Base-by-base conservation (phyloP, 2,113 vertebrate species). In the Gorsachius goisagi region DNA sequence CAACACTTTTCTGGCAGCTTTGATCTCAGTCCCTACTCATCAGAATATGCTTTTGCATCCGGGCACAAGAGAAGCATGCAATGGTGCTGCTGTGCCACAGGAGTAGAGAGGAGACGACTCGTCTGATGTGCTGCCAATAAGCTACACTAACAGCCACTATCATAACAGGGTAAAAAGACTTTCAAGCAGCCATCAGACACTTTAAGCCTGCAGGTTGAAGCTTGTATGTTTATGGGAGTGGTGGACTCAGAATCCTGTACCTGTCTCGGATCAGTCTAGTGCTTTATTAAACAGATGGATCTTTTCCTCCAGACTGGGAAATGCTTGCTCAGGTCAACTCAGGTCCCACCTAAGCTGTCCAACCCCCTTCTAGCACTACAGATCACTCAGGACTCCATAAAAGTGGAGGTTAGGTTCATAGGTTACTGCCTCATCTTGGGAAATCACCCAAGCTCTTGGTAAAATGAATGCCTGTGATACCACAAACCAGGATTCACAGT, bases 51-150 rank as follows among this genome's bases (percentile, higher is more conserved):
- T 9, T 63, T 23, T 63, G 67, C 80, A 89, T 79, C 45, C 56
- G 84, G 93, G 77, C 87, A 64, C 76, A 33, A 39, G 47, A 55
- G 68, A 47, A 12, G 68, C 66, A 7, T 6, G 73, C 84, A 71
- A 12, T 15, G 17, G 81, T 88, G 88, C 89, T 91, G 64, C 41
- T 20, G 85, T 89, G 90, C 85, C 92, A 93, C 37, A 5, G 82
- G 15, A 95, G 62, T 23, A 9, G 19, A 55, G 85, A 90, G 82
- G 50, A 95, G 92, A 78, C 10, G 8, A 85, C 85, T 81, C 2
- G 75, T 91, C 76, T 95, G 96, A 96, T 94, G 93, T 45, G 53
- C 80, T 96, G 94, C 95, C 96, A 97, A 47, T 26, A 12, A 76
- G 71, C 81, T 91, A 35, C 91, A 58, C 69, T 53, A 75, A 52